Percentiles rank a stretch among this genome's conserved stretches.
Conservation (phyloP, 2,888 invertebrate genomes). For the Aradus depressus region DNA sequence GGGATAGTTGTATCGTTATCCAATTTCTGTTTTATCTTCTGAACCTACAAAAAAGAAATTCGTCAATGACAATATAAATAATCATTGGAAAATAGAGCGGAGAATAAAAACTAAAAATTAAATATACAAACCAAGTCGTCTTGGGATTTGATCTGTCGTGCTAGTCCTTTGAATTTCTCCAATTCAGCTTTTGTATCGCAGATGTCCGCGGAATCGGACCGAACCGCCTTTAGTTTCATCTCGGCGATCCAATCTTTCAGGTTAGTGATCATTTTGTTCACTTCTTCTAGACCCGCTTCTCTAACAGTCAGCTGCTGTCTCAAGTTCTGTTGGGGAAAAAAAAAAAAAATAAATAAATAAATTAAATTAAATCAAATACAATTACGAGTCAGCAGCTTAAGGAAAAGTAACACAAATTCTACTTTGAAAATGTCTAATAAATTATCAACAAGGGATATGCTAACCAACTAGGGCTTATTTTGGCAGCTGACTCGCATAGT, state of each 20-base stretch:
- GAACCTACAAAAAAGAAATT: conserved; percentile 33
- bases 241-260: conserved; percentile 82
- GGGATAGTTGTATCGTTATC: conserved; percentile 56
- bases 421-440: no score
- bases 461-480: no score
- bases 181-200: conserved; percentile 82
- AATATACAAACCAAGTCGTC: conserved; percentile 51
- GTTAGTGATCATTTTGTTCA: conserved; percentile 70
- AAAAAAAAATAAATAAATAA: no score
- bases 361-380: no score
- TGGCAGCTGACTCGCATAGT: no score
- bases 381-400: no score
- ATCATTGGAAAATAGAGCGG: not conserved
- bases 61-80: not conserved
- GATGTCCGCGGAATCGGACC: conserved; percentile 64
- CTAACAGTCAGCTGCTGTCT: conserved; percentile 62
- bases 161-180: conserved; percentile 74
- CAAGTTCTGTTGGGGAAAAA: conserved; percentile 52
- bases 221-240: conserved; percentile 68
- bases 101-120: not conserved
- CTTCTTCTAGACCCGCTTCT: conserved; percentile 71
- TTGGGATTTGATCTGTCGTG: conserved; percentile 70
- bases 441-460: no score
- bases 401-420: no score
- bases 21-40: conserved; percentile 62